Conservation (phyloP, 1,140 invertebrate species). For the Drosophila arawakana region DNA sequence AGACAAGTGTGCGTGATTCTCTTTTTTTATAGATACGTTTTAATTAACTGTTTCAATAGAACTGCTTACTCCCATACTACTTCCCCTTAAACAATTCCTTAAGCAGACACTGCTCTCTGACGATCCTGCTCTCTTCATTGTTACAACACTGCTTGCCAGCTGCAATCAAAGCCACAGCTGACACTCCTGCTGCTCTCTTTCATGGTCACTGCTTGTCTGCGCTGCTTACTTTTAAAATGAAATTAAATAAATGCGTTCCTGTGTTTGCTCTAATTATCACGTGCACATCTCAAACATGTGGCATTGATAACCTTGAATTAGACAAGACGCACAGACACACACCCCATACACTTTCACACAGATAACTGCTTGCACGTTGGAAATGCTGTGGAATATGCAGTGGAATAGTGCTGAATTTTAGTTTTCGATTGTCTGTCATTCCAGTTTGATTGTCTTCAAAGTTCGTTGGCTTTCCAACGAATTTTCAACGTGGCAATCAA, state of each 20-base stretch:
- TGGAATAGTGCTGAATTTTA: conserved; percentile 10
- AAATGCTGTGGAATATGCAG: conserved; percentile 56
- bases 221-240: not conserved
- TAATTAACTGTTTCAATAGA: too few species aligned
- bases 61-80: too few species aligned
- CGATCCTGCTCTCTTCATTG: not conserved
- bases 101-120: not conserved
- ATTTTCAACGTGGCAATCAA: conserved; percentile 63
- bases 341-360: not conserved
- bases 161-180: not conserved
- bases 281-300: conserved; percentile 39
- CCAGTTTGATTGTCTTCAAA: conserved; percentile 3
- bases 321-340: conserved; percentile 25
- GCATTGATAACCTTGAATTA: conserved; percentile 61
- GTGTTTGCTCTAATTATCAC: conserved; percentile 29
- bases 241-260: conserved; percentile 8
- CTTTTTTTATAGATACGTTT: not conserved
- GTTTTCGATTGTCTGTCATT: conserved; percentile 6
- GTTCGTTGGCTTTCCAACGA: conserved; percentile 39
- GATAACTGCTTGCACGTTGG: conserved; percentile 29
- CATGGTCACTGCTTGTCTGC: not conserved
- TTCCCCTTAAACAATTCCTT: not conserved
- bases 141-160: not conserved
- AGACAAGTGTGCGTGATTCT: conserved; percentile 6
- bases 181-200: not conserved